phyloP scores from a whole-genome alignment of 2,797 vertebrate species.

The Sebastes umbrosus region DNA sequence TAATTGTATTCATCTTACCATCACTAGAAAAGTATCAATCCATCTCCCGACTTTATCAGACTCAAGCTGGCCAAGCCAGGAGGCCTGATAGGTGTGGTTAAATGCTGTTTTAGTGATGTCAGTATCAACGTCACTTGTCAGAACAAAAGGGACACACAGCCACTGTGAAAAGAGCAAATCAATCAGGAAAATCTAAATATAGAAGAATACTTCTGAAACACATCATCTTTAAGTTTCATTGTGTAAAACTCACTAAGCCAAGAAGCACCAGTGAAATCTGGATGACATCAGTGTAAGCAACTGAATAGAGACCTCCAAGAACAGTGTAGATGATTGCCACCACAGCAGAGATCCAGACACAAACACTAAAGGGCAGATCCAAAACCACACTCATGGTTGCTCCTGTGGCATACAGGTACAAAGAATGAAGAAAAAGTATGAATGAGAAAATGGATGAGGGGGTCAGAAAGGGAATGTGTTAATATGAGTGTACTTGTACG shows the following conservation, averaged over 20 bases:
- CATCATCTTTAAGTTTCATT: not conserved
- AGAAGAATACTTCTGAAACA: not conserved
- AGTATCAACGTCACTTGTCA: conserved; percentile 59
- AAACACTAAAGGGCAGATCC: conserved; percentile 66
- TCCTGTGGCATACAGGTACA: conserved; percentile 37
- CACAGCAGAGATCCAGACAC: conserved; percentile 74
- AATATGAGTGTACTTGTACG: not conserved
- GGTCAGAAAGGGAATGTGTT: not conserved
- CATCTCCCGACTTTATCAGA: conserved; percentile 57
- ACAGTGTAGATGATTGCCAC: conserved; percentile 77
- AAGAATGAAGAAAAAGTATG: not conserved
- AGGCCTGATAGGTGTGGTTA: conserved; percentile 61
- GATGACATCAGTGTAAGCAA: conserved; percentile 35
- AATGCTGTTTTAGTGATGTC: conserved; percentile 71
- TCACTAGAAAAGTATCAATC: conserved; percentile 64
- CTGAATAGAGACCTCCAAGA: conserved; percentile 72
- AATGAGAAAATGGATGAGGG: too few relatives aligned
- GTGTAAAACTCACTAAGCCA: conserved; percentile 13
- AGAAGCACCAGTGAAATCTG: conserved; percentile 48
- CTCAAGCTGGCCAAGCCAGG: conserved; percentile 77
- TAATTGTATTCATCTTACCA: conserved; percentile 34
- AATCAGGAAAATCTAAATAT: not conserved
- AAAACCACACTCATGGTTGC: conserved; percentile 76
- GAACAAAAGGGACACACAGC: conserved; percentile 74
- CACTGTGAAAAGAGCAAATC: conserved; percentile 16